Conservation (phyloP, 2,113 vertebrate species). For the Acinonyx jubatus region DNA sequence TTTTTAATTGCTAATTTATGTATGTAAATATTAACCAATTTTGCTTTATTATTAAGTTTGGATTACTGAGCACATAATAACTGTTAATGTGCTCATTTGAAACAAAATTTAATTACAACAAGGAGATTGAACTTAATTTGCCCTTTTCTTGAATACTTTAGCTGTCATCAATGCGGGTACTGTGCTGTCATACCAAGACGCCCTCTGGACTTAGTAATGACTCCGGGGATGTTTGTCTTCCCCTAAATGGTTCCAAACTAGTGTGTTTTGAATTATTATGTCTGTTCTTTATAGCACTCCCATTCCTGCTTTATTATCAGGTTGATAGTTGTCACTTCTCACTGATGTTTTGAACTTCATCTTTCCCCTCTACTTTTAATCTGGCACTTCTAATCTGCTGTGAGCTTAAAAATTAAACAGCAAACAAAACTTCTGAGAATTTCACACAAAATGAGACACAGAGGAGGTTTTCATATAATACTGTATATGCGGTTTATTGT, state of each 20-base stretch:
- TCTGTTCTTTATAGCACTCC: neutral
- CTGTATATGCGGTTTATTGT: neutral
- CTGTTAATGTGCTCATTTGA: neutral
- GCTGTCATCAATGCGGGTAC: neutral
- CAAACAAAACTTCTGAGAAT: neutral
- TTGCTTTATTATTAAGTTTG: neutral
- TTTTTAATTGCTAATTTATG: constrained; percentile 16
- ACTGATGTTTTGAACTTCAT: neutral
- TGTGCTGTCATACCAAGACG: neutral
- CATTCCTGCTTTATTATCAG: neutral
- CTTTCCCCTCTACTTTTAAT: neutral
- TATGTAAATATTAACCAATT: neutral
- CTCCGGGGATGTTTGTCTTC: neutral
- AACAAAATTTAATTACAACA: neutral
- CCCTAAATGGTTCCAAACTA: neutral
- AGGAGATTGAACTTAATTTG: neutral
- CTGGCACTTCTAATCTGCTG: neutral
- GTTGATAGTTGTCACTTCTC: neutral
- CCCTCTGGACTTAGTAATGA: neutral
- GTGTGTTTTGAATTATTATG: neutral
- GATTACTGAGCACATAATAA: neutral
- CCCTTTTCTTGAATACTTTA: neutral
- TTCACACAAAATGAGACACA: constrained; percentile 4
- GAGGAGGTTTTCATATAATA: neutral
- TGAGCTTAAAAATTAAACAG: neutral